Percentiles rank a stretch among this genome's conserved stretches.
phyloP scores from a whole-genome alignment of 2,888 invertebrate genomes.

The Nephrotoma appendiculata region DNA sequence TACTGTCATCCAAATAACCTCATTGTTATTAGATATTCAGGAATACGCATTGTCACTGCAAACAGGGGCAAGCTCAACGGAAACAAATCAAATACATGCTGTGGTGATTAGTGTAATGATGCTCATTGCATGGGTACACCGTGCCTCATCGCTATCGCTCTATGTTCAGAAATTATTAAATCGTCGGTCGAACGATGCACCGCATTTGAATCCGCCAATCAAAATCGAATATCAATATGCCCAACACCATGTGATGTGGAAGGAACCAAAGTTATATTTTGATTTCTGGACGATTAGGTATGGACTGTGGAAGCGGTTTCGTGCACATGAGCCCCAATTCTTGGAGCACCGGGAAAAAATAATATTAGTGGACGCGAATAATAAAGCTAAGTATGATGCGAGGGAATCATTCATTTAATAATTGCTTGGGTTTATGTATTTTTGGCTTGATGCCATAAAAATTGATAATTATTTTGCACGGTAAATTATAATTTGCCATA shows the following conservation, averaged over 20 bases:
- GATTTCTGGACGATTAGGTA: slow-evolving; percentile 51
- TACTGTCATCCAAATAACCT: slow-evolving; percentile 41
- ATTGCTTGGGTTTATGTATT: too few species aligned
- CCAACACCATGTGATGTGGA: slow-evolving; percentile 40
- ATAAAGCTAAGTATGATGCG: too few species aligned
- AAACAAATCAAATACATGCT: slow-evolving; percentile 41
- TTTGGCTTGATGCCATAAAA: too few species aligned
- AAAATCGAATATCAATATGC: slow-evolving; percentile 37
- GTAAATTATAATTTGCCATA: too few species aligned
- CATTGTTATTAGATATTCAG: slow-evolving; percentile 45
- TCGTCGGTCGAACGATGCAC: slow-evolving; percentile 42
- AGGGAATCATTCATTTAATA: too few species aligned
- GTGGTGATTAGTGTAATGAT: slow-evolving; percentile 43
- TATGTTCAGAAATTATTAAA: slow-evolving; percentile 43
- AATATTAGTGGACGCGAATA: too few species aligned
- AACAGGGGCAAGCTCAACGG: slow-evolving; percentile 22
- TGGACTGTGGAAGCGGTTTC: slow-evolving; percentile 46
- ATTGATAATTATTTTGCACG: too few species aligned
- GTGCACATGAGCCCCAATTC: slow-evolving; percentile 18
- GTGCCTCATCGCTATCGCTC: slow-evolving; percentile 38
- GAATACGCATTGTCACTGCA: slow-evolving; percentile 34
- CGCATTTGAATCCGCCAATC: slow-evolving; percentile 47
- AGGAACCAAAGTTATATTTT: slow-evolving; percentile 46
- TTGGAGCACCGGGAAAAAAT: not conserved
- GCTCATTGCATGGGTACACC: slow-evolving; percentile 45